Evolutionary conservation across 2,888 invertebrate genomes (phyloP).

Genomic region (Diabrotica balteata): DNA sequence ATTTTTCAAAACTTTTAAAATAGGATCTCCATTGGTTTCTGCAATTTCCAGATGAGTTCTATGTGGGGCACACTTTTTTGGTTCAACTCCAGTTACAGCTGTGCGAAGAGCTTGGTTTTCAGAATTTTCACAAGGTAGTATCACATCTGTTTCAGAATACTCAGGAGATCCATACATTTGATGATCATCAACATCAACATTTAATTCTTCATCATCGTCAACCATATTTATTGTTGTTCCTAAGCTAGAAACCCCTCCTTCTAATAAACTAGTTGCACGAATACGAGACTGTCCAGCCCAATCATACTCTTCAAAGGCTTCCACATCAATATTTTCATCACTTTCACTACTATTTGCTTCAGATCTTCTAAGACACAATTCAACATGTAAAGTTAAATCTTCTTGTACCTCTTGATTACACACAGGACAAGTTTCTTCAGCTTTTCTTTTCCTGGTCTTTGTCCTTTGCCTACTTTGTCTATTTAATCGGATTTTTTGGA

Average conservation of each 20-base stretch:
- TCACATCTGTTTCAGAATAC: slow-evolving; percentile 79
- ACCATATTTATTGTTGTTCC: slow-evolving; percentile 59
- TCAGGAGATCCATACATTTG: slow-evolving; percentile 86
- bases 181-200: slow-evolving; percentile 90
- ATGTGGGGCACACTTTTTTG: slow-evolving; percentile 39
- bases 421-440: slow-evolving; percentile 79
- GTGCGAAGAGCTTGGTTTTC: slow-evolving; percentile 65
- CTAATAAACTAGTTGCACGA: slow-evolving; percentile 73
- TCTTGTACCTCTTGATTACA: slow-evolving; percentile 76
- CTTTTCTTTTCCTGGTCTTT: slow-evolving; percentile 72
- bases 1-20: slow-evolving; percentile 77
- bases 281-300: slow-evolving; percentile 91
- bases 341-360: slow-evolving; percentile 62
- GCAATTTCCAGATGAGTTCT: slow-evolving; percentile 29
- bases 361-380: slow-evolving; percentile 70
- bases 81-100: slow-evolving; percentile 58
- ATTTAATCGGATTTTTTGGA: slow-evolving; percentile 76
- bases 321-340: slow-evolving; percentile 84
- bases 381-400: slow-evolving; percentile 76
- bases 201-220: slow-evolving; percentile 74
- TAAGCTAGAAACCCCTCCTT: slow-evolving; percentile 69
- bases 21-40: slow-evolving; percentile 56
- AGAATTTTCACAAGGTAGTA: slow-evolving; percentile 67
- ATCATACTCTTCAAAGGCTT: slow-evolving; percentile 86
- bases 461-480: slow-evolving; percentile 71